Evolutionary conservation across 37 sponge, comb jelly and placozoan genomes (phyloP).

Genomic region (Ephydatia muelleri): DNA sequence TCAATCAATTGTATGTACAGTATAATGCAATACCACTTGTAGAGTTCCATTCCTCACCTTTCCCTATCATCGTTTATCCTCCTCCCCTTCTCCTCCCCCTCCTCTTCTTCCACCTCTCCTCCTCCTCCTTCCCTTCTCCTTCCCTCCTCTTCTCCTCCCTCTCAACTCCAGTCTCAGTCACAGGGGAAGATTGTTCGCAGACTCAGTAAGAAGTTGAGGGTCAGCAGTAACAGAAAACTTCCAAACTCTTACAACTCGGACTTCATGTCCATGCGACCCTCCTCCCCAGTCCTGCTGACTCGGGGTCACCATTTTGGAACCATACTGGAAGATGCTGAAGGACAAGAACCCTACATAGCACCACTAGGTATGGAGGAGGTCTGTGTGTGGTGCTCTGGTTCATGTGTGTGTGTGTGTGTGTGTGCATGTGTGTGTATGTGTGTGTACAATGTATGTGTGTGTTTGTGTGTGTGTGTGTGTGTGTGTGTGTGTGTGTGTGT

Average conservation of each 20-base stretch:
- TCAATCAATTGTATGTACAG: background rate
- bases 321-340: too few relatives aligned
- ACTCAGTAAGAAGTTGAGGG: slow-evolving; percentile 57
- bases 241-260: slow-evolving; percentile 8
- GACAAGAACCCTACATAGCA: too few relatives aligned
- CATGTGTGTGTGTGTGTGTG: too few relatives aligned
- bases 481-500: too few relatives aligned
- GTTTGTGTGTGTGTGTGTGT: too few relatives aligned
- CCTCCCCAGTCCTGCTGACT: slow-evolving; percentile 52
- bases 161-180: slow-evolving; percentile 38
- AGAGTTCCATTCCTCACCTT: background rate
- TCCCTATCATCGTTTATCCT: background rate
- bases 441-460: too few relatives aligned
- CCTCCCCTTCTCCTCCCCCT: background rate
- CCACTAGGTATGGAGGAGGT: too few relatives aligned
- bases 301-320: too few relatives aligned
- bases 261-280: slow-evolving; percentile 23
- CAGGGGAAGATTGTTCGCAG: slow-evolving; percentile 65
- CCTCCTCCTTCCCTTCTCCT: background rate
- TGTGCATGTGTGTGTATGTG: too few relatives aligned
- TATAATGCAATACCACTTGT: background rate
- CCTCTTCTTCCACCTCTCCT: background rate
- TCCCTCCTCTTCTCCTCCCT: background rate
- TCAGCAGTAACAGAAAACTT: background rate
- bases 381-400: too few relatives aligned